These are phyloP conservation scores for Drosophila yakuba DNA, from an alignment of 1,140 invertebrate species.

Conservation along the genomic window DNA sequence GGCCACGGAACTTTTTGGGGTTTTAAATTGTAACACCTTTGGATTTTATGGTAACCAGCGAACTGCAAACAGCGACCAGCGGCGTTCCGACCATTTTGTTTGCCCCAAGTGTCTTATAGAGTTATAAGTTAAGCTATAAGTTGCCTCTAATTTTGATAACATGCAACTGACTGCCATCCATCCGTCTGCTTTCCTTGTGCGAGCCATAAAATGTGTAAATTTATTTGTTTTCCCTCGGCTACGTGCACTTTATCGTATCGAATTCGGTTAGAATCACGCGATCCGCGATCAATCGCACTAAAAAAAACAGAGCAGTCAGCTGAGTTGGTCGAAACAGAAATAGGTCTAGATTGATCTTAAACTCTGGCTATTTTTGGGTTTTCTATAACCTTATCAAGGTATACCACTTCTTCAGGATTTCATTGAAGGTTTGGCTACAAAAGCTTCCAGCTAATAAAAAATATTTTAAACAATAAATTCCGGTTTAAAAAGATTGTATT, in stretches of 20 bases:
- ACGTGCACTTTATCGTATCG: constrained; percentile 39
- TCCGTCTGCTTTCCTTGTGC: constrained; percentile 15
- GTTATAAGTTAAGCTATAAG: constrained; percentile 24
- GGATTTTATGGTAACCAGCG: constrained; percentile 56
- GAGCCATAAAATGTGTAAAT: constrained; percentile 75
- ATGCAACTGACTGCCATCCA: constrained; percentile 23
- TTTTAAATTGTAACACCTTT: constrained; percentile 71
- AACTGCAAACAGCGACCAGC: background rate
- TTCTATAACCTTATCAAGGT: background rate
- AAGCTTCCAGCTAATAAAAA: too few species aligned
- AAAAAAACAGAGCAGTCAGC: constrained; percentile 7
- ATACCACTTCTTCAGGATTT: background rate
- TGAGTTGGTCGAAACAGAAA: constrained; percentile 15
- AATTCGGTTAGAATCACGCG: constrained; percentile 62
- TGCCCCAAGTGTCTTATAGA: constrained; percentile 32
- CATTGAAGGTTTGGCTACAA: too few species aligned
- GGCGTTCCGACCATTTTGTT: constrained; percentile 6
- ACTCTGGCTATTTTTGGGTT: background rate
- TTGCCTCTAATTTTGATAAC: constrained; percentile 61
- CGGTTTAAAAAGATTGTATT: too few species aligned
- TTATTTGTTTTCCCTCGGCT: constrained; percentile 49
- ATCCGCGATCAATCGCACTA: constrained; percentile 23
- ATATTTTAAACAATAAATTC: too few species aligned
- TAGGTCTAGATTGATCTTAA: constrained; percentile 6
- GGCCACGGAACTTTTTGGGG: background rate